Conservation (phyloP, 2,797 vertebrate genomes). For the Chlorospingus semifuscus region DNA sequence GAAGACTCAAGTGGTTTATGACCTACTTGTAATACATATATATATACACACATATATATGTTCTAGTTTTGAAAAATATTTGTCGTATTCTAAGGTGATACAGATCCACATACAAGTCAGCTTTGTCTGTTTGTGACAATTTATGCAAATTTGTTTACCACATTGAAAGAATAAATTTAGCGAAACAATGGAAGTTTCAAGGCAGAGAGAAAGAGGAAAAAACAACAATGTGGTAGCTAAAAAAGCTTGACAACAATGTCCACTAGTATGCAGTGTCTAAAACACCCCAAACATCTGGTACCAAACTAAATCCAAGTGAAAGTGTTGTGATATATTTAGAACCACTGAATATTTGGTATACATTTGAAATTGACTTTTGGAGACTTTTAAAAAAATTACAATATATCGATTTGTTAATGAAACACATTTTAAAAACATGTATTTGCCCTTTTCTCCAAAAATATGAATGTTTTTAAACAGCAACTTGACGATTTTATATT, state of each 20-base stretch:
- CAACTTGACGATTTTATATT: accelerated
- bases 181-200: not conserved
- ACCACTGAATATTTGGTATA: not conserved
- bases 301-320: not conserved
- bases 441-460: not conserved
- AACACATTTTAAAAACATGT: not conserved
- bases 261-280: not conserved
- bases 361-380: not conserved
- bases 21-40: not conserved
- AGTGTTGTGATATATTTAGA: not conserved
- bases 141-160: not conserved
- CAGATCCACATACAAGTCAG: not conserved
- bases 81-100: not conserved
- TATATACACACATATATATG: not conserved
- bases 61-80: not conserved
- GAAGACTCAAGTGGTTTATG: not conserved
- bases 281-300: accelerated
- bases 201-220: not conserved
- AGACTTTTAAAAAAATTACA: accelerated
- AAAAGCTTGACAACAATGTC: not conserved
- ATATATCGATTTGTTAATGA: not conserved
- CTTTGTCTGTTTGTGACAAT: not conserved
- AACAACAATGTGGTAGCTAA: not conserved
- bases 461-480: not conserved
- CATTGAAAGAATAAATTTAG: not conserved